phyloP scores from a whole-genome alignment of 2,888 invertebrate genomes.

The Ochropacha duplaris region DNA sequence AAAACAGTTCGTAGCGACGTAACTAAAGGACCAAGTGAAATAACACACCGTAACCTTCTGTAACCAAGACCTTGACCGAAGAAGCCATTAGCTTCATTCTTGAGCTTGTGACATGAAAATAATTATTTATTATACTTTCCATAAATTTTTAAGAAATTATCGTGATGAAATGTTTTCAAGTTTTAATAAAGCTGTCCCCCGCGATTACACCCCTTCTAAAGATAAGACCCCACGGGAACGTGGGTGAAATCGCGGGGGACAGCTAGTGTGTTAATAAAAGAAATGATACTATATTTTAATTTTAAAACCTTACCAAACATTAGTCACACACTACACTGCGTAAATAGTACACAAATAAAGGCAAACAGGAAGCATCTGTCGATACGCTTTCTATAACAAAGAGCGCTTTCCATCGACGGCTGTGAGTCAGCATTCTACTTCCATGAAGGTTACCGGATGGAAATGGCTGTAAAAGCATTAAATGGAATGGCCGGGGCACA shows the following conservation, averaged over 20 bases:
- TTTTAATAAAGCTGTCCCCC: too few relatives aligned
- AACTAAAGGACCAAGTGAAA: neutral
- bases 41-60: neutral
- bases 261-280: too few relatives aligned
- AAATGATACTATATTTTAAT: too few relatives aligned
- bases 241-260: too few relatives aligned
- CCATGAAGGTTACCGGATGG: slow-evolving; percentile 30
- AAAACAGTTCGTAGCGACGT: neutral
- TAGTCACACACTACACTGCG: neutral
- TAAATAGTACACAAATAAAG: neutral
- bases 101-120: neutral
- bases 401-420: neutral
- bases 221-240: too few relatives aligned
- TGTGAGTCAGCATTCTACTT: slow-evolving; percentile 5
- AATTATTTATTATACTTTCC: neutral
- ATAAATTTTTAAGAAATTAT: too few relatives aligned
- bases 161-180: too few relatives aligned
- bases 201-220: too few relatives aligned
- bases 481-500: slow-evolving; percentile 35
- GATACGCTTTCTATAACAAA: neutral
- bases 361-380: neutral
- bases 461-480: slow-evolving; percentile 34
- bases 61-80: neutral
- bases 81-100: neutral
- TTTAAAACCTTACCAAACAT: neutral